A percentile compares a stretch with the other conserved stretches of the same genome.
phyloP scores from a whole-genome alignment of 2,113 vertebrate genomes.

The Gnathonemus echidnorhynchus region DNA sequence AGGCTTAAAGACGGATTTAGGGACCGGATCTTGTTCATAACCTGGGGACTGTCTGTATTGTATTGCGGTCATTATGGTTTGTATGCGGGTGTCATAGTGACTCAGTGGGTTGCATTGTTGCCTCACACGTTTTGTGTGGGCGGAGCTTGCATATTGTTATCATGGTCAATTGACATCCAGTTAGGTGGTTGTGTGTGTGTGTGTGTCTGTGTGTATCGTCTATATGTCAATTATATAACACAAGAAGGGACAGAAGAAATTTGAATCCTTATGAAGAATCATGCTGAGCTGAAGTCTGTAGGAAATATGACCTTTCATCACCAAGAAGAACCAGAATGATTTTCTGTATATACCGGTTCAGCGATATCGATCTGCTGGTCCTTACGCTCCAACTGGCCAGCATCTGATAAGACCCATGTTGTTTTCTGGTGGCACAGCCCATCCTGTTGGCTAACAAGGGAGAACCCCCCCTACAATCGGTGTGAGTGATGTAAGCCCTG shows the following conservation, averaged over 20 bases:
- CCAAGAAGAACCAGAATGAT: conserved; percentile 25
- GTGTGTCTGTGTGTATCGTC: background rate
- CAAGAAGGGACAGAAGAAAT: background rate
- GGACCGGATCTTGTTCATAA: background rate
- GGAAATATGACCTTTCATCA: conserved; percentile 16
- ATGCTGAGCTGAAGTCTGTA: background rate
- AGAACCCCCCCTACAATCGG: background rate
- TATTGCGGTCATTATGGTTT: background rate
- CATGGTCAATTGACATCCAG: background rate
- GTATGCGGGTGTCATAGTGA: background rate
- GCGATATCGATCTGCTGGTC: conserved; percentile 41
- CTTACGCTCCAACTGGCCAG: conserved; percentile 38
- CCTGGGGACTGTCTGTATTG: background rate
- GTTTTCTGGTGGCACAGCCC: conserved; percentile 20
- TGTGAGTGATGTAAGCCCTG: background rate
- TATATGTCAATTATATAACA: background rate
- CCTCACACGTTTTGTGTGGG: background rate
- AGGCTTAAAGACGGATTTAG: no score
- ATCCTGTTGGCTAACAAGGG: conserved; percentile 11
- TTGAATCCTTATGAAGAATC: background rate
- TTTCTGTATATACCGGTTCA: conserved; percentile 36
- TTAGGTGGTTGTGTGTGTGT: background rate
- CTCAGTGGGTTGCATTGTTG: background rate
- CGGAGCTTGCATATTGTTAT: background rate
- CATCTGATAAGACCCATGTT: conserved; percentile 33